Percentiles rank a stretch among this genome's conserved stretches.
Conservation (phyloP, 92 coral and sea anemone species). For the Meandrina meandrites region DNA sequence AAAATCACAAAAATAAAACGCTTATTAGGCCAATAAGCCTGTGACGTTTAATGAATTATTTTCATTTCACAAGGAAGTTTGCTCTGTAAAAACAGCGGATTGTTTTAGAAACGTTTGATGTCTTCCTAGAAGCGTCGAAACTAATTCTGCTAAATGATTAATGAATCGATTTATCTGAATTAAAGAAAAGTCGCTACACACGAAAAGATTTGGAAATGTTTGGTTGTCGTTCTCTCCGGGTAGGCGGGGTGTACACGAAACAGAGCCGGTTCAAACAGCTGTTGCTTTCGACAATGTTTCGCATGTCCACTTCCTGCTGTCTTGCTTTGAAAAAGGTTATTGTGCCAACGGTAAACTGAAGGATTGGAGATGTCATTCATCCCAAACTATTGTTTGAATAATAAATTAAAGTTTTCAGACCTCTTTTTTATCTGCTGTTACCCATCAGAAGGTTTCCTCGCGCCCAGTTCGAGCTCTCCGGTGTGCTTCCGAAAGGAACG, state of each 20-base stretch:
- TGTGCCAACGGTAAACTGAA: neutral
- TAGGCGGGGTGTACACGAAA: neutral
- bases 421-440: neutral
- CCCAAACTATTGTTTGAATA: neutral
- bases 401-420: neutral
- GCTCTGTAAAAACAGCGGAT: neutral
- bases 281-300: neutral
- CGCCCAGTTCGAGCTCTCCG: too few species aligned
- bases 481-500: too few species aligned
- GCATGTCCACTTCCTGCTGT: neutral
- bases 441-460: neutral
- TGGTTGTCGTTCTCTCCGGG: neutral
- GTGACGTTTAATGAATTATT: neutral
- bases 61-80: too few species aligned
- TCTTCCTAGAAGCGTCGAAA: neutral
- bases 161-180: neutral
- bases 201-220: neutral
- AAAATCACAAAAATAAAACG: neutral
- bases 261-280: neutral
- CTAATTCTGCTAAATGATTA: neutral
- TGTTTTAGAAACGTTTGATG: neutral
- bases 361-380: neutral
- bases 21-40: neutral
- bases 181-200: neutral
- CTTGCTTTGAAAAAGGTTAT: neutral